Base-by-base conservation (phyloP, 2,888 invertebrate genomes). In the Girardia tigrina region DNA sequence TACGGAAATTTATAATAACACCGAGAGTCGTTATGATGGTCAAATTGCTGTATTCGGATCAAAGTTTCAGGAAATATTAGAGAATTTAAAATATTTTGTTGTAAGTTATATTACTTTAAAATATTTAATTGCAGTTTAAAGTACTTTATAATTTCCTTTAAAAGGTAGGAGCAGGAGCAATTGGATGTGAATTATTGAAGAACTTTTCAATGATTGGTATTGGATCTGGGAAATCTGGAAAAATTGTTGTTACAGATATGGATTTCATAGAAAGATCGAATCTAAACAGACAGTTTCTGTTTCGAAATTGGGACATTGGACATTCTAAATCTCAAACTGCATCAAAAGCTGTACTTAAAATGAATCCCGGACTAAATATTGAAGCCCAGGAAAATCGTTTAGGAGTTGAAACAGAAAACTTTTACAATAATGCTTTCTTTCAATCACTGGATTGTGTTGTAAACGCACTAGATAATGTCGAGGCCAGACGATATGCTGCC, bases 181-280 rank as follows among this genome's bases (percentile, higher is more conserved):
- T 88, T 79, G 88, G 98, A 77, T 99, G 98, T 86, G 98, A 98
- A 86, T 87, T 98, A 80, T 86, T 98, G 78, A 98, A 99, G 86
- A 97, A 97, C 86, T 94, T 95, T 85, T 93, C 95, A 0, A 92
- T 99, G 94, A 89, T 98, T 85, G 98, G 98, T n/a, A 87, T 98
- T 23, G 93, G 91, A 8, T 82, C 83, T 4, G 78, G 79, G 12
- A 28, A 70, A 1, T 79, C 80, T 20, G 87, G 86, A 8, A 87
- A 88, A 82, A 87, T 97, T 75, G 90, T 89, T 71, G 90, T 99
- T 76, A 99, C 98, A 29, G 98, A 98, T 83, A 99, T 98, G 97
- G 98, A 99, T 86, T 88, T 92, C 79, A 99, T 99, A 79, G 98
- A 98, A 86, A 92, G 94, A 84, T 94, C 94, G 0, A 98, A 99